phyloP scores from a whole-genome alignment of 2,113 vertebrate genomes.

The Ophthalmolycus amberensis region DNA sequence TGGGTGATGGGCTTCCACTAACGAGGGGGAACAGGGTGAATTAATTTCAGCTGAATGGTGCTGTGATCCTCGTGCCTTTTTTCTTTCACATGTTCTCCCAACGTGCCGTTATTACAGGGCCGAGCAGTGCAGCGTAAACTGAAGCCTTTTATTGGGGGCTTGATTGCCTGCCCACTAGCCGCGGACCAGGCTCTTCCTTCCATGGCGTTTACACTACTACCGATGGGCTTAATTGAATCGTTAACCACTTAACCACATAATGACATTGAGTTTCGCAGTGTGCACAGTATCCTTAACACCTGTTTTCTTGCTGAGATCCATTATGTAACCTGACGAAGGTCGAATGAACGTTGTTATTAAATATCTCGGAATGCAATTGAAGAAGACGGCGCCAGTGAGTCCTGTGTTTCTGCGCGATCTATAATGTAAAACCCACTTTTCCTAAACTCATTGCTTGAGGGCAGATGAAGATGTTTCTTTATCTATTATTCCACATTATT shows the following conservation, averaged over 20 bases:
- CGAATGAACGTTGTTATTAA: no score
- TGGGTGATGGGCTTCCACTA: slow-evolving; percentile 32
- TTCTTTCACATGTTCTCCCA: neutral
- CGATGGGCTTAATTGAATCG: neutral
- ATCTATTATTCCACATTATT: slow-evolving; percentile 23
- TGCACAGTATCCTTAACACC: neutral
- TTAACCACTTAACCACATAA: neutral
- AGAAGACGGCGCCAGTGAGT: neutral
- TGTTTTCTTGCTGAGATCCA: neutral
- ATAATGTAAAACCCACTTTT: slow-evolving; percentile 1
- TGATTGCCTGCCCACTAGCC: neutral
- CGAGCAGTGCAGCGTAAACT: neutral
- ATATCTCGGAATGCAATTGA: no score
- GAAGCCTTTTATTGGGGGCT: neutral
- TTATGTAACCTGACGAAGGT: neutral
- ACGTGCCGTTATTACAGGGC: neutral
- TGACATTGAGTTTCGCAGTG: neutral
- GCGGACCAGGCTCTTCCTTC: neutral
- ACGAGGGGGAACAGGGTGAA: slow-evolving; percentile 32
- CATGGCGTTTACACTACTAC: neutral
- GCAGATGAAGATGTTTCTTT: slow-evolving; percentile 32
- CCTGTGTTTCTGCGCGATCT: neutral
- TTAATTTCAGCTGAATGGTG: slow-evolving; percentile 8
- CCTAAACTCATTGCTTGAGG: neutral
- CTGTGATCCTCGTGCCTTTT: slow-evolving; percentile 15